Percentiles rank a stretch among this genome's conserved stretches.
phyloP scores from a whole-genome alignment of 1,140 invertebrate species.

The Listronotus bonariensis region DNA sequence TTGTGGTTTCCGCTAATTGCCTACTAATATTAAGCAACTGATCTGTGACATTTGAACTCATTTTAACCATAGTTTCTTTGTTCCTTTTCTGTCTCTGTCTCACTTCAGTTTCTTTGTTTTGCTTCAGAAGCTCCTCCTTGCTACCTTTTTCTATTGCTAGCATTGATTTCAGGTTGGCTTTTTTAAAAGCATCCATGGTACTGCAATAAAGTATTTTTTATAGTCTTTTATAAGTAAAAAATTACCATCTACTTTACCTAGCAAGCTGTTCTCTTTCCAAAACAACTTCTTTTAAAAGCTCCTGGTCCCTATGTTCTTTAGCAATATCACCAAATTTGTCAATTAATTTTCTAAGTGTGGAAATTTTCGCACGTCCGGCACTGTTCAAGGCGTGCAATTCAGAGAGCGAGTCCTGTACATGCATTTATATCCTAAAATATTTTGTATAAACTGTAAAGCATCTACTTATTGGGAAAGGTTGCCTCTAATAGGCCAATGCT shows the following conservation, averaged over 20 bases:
- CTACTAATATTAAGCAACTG: constrained; percentile 80
- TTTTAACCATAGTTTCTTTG: constrained; percentile 67
- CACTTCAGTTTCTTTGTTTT: constrained; percentile 62
- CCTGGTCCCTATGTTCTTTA: constrained; percentile 66
- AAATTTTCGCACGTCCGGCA: constrained; percentile 70
- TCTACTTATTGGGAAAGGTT: too few species aligned
- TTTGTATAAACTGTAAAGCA: too few species aligned
- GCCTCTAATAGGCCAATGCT: too few species aligned
- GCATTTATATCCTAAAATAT: constrained; percentile 66
- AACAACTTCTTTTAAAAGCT: constrained; percentile 67
- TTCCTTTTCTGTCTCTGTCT: constrained; percentile 68
- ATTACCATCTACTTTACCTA: constrained; percentile 52
- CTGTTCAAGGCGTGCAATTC: constrained; percentile 73
- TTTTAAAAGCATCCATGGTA: constrained; percentile 74
- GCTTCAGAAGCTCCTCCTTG: constrained; percentile 70
- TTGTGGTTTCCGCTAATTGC: constrained; percentile 82
- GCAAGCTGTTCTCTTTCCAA: constrained; percentile 71
- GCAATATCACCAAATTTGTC: constrained; percentile 69
- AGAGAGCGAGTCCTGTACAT: constrained; percentile 69
- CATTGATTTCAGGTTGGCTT: constrained; percentile 75
- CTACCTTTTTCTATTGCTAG: constrained; percentile 75
- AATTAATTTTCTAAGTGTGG: constrained; percentile 68
- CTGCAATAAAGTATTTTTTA: constrained; percentile 52
- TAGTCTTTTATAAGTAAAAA: too few species aligned
- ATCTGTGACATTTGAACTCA: constrained; percentile 77